Evolutionary conservation across 1,140 invertebrate genomes (phyloP), one percentile per base, ranked within the genome.

Genomic region (Brachionus sp.): DNA sequence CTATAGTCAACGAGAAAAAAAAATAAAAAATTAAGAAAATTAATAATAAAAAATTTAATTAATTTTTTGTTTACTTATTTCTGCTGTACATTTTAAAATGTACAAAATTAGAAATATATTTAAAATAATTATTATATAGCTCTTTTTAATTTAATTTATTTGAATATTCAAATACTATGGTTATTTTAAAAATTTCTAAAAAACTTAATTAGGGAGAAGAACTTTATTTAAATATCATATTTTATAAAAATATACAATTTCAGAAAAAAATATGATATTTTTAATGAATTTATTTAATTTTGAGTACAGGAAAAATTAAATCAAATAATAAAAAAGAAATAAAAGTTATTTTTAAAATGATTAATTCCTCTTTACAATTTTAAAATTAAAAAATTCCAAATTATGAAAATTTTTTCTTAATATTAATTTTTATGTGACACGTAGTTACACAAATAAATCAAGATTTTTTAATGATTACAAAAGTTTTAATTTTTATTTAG

Each of bases 1-100:
- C 46, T 0, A 16, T 25, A 75, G 46, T 29, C 25, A 25, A 10
- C n/a, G 23, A 75, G n/a, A 12, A 5, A 46, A 75, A 75, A 75
- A 75, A 75, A 46, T 16, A 25, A 75, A 75, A 73, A 75, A 35
- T 19, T 33, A 75, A 75, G 7, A 50, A 35, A 39, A 39, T 39
- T 39, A 10, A 39, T 42, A 37, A 37, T n/a, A 42, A n/a, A 23
- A 42, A 42, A 19, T 70, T 39, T 57, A 16, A 19, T 23, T 57
- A 7, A 57, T 23, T 16, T 57, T 57, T 57, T 19, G 19, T 10
- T 19, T 57, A 7, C n/a, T 57, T 57, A 23, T 57, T 16, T 53
- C 0, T 1, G 16, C 19, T 57, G 50, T 57, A 57, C 50, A 57
- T 23, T 9, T 57, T 57, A 57, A 57, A 57, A 57, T 57, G 50